phyloP scores from a whole-genome alignment of 1,140 invertebrate species.

The Rhysida immarginata region DNA sequence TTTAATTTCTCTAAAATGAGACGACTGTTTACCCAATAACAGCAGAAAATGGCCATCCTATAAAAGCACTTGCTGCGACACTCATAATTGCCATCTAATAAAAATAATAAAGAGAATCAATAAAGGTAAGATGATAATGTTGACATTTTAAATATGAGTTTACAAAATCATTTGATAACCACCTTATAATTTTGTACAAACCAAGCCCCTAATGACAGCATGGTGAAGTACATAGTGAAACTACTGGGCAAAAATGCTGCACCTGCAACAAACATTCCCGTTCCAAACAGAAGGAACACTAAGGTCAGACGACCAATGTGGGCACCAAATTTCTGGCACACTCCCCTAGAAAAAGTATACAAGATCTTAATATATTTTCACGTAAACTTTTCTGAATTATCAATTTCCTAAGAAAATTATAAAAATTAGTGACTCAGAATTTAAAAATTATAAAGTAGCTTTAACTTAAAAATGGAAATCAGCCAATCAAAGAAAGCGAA shows the following conservation, averaged over 20 bases:
- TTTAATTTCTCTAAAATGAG: background rate
- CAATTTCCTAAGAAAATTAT: too few species aligned
- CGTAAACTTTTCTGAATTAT: too few species aligned
- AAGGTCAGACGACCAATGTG: constrained; percentile 71
- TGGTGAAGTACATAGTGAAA: constrained; percentile 76
- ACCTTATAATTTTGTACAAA: constrained; percentile 48
- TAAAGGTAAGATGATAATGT: constrained; percentile 24
- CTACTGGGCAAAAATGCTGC: constrained; percentile 84
- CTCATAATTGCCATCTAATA: constrained; percentile 60
- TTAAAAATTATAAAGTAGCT: too few species aligned
- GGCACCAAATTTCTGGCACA: constrained; percentile 76
- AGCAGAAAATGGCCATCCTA: constrained; percentile 86
- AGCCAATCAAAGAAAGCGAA: too few species aligned
- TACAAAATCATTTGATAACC: too few species aligned
- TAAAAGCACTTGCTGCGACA: constrained; percentile 55
- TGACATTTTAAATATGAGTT: too few species aligned
- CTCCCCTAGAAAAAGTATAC: constrained; percentile 57
- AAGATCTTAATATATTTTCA: too few species aligned
- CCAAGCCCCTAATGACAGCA: constrained; percentile 72
- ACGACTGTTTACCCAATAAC: constrained; percentile 46
- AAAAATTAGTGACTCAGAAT: too few species aligned
- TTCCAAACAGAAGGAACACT: constrained; percentile 62
- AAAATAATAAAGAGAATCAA: constrained; percentile 17
- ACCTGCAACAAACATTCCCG: constrained; percentile 80
- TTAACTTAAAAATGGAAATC: too few species aligned